Evolutionary conservation across 2,113 vertebrate genomes (phyloP).

Genomic region (Megaceryle maxima): DNA sequence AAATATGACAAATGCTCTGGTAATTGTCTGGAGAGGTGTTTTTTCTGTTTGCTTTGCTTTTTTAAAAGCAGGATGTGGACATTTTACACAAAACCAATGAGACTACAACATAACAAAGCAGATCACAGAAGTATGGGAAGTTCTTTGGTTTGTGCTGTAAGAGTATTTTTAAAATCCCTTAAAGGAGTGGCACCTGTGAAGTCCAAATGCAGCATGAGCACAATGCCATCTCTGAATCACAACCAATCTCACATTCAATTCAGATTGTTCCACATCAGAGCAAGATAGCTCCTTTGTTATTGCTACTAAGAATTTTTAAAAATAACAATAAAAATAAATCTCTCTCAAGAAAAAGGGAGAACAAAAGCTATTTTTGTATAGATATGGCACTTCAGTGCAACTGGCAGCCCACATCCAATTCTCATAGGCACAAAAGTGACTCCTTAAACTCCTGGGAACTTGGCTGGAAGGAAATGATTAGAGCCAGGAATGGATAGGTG

Average conservation of each 20-base stretch:
- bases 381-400: not conserved
- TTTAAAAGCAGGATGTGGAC: not conserved
- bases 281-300: not conserved
- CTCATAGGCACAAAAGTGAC: not conserved
- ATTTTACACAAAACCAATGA: not conserved
- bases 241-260: not conserved
- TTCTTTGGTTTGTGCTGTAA: not conserved
- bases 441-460: not conserved
- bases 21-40: not conserved
- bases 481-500: not conserved
- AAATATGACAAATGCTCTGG: not conserved
- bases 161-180: not conserved
- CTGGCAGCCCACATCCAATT: not conserved
- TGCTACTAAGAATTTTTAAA: not conserved
- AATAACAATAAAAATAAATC: not conserved
- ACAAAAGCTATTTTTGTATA: not conserved
- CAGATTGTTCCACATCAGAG: not conserved
- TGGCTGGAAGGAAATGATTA: not conserved
- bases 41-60: not conserved
- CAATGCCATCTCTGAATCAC: not conserved
- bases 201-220: not conserved
- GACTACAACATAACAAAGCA: not conserved
- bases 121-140: not conserved
- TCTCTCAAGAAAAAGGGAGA: not conserved
- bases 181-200: not conserved